phyloP scores from a whole-genome alignment of 2,797 vertebrate genomes.

The Channallabes apus region DNA sequence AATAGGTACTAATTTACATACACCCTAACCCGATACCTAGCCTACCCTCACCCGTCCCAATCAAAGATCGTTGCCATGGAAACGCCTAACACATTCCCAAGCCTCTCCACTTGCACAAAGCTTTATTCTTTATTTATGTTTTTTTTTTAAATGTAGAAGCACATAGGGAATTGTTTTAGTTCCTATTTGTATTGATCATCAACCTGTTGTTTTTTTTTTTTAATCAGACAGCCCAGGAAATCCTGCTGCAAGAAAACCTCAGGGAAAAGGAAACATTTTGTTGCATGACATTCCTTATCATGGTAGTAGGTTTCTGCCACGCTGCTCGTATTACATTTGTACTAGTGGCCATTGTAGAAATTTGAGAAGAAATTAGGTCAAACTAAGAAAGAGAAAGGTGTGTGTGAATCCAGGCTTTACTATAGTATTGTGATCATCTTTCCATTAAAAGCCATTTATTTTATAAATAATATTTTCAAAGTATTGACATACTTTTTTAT shows the following conservation, averaged over 20 bases:
- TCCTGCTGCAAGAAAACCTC: not conserved
- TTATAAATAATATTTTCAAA: not conserved
- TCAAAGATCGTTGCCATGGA: not conserved
- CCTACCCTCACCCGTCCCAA: too few species aligned
- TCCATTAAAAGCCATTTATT: not conserved
- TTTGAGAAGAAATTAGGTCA: not conserved
- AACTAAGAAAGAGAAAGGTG: not conserved
- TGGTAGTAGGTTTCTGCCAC: not conserved
- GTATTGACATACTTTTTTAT: too few species aligned
- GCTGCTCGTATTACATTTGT: not conserved
- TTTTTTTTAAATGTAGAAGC: not conserved
- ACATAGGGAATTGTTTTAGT: not conserved
- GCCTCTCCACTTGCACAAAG: not conserved
- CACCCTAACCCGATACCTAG: not conserved
- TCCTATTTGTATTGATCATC: not conserved
- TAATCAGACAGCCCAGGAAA: not conserved
- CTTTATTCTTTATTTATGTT: not conserved
- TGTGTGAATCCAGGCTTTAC: not conserved
- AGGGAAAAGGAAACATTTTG: not conserved
- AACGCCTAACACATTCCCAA: not conserved
- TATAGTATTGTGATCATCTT: not conserved
- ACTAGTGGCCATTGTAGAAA: not conserved
- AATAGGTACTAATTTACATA: not conserved
- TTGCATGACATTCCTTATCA: not conserved
- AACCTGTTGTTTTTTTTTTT: not conserved